Conservation (phyloP, 2,888 invertebrate species). For the Eulithis testata region DNA sequence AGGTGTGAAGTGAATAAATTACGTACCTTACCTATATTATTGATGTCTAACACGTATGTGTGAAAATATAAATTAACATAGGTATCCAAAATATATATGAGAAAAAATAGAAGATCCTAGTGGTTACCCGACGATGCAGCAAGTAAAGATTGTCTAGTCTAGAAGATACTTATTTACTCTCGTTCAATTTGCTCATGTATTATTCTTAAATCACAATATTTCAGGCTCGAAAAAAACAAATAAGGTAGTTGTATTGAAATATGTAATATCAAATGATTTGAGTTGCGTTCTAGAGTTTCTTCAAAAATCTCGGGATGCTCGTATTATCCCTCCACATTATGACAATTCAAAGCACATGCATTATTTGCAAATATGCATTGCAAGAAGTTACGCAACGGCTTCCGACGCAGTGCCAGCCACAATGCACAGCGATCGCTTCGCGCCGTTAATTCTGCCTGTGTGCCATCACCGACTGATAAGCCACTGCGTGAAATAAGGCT, state of each 20-base stretch:
- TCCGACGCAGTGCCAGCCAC: conserved; percentile 31
- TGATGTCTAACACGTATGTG: conserved; percentile 6
- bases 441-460: conserved; percentile 42
- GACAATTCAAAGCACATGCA: conserved; percentile 29
- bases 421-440: conserved; percentile 44
- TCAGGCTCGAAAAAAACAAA: too few relatives aligned
- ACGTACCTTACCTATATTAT: too few relatives aligned
- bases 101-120: not conserved
- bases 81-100: too few relatives aligned
- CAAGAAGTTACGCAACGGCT: conserved; percentile 33
- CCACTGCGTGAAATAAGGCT: conserved; percentile 25
- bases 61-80: not conserved
- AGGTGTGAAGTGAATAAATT: conserved; percentile 25
- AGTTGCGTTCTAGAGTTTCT: not conserved
- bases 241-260: too few relatives aligned
- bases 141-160: too few relatives aligned
- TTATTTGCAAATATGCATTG: conserved; percentile 37
- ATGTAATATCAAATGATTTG: too few relatives aligned
- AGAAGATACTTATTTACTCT: too few relatives aligned
- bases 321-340: conserved; percentile 1
- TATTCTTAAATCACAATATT: too few relatives aligned
- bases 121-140: too few relatives aligned
- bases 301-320: not conserved
- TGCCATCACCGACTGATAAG: conserved; percentile 38
- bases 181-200: too few relatives aligned